phyloP scores from a whole-genome alignment of 2,113 vertebrate species.

The Antennarius striatus region DNA sequence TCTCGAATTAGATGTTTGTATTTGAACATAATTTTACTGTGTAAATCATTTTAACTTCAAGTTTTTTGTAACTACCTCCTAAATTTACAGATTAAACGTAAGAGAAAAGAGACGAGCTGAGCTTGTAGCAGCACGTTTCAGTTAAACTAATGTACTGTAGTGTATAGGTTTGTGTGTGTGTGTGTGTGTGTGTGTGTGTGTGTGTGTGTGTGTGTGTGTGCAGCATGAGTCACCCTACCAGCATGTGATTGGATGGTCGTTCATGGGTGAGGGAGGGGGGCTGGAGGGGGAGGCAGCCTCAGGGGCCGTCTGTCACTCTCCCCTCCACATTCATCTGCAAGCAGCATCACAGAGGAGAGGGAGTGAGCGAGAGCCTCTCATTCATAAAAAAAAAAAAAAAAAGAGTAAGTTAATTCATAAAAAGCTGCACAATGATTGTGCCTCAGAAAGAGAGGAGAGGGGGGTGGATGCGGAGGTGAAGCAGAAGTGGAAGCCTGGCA shows the following conservation, averaged over 20 bases:
- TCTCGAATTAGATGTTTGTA: neutral
- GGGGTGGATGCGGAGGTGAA: slow-evolving; percentile 48
- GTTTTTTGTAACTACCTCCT: too few relatives aligned
- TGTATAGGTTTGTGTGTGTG: slow-evolving; percentile 59
- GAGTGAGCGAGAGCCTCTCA: slow-evolving; percentile 69
- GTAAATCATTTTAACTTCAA: too few relatives aligned
- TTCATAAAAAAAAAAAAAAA: slow-evolving; percentile 78
- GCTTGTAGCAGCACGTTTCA: too few relatives aligned
- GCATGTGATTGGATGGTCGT: slow-evolving; percentile 81
- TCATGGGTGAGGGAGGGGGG: slow-evolving; percentile 60
- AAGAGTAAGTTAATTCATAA: slow-evolving; percentile 90
- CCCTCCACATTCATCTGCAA: slow-evolving; percentile 83
- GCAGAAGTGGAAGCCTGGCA: slow-evolving; percentile 21
- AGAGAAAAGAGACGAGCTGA: too few relatives aligned
- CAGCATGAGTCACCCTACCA: slow-evolving; percentile 85
- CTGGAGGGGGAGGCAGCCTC: slow-evolving; percentile 57
- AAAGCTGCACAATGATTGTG: slow-evolving; percentile 69
- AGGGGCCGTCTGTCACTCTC: slow-evolving; percentile 85
- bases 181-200: slow-evolving; percentile 56
- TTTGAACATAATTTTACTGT: neutral
- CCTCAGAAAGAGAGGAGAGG: slow-evolving; percentile 35
- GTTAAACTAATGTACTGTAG: slow-evolving; percentile 51
- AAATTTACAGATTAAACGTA: too few relatives aligned
- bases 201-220: slow-evolving; percentile 60
- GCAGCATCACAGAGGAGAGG: slow-evolving; percentile 68